Conservation (phyloP, 2,888 invertebrate genomes). For the Microctonus aethiopoides region DNA sequence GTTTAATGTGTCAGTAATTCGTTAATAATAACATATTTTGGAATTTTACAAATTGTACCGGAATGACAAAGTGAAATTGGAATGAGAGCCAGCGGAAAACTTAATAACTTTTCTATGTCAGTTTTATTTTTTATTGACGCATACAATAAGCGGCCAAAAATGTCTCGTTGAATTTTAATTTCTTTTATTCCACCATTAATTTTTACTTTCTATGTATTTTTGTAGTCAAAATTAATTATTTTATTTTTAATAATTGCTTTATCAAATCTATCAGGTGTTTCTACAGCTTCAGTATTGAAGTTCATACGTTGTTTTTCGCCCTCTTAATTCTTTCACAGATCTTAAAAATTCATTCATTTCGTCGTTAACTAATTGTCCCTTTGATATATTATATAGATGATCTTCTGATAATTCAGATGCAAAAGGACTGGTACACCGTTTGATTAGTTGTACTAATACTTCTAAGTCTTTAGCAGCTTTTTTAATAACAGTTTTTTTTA, state of each 20-base stretch:
- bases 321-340: conserved; percentile 42
- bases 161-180: conserved; percentile 45
- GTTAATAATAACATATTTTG: conserved; percentile 43
- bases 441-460: conserved; percentile 38
- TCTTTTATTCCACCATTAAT: conserved; percentile 47
- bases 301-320: conserved; percentile 42
- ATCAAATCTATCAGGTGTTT: conserved; percentile 46
- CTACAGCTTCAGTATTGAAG: conserved; percentile 42
- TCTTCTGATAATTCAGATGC: conserved; percentile 39
- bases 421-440: conserved; percentile 47
- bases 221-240: conserved; percentile 42
- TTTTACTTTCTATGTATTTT: conserved; percentile 45
- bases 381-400: conserved; percentile 47
- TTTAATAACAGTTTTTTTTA: conserved; percentile 24
- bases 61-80: conserved; percentile 47
- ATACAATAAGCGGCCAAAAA: conserved; percentile 44
- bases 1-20: conserved; percentile 42
- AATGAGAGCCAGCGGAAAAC: conserved; percentile 48
- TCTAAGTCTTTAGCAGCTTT: conserved; percentile 42
- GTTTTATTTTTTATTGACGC: conserved; percentile 45
- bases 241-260: conserved; percentile 47
- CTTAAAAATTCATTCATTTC: conserved; percentile 46
- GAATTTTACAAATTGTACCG: conserved; percentile 49
- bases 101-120: conserved; percentile 47
- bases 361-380: conserved; percentile 44